Percentiles rank a stretch among this genome's conserved stretches.
Conservation (phyloP, 2,797 vertebrate genomes). For the Chelon auratus region DNA sequence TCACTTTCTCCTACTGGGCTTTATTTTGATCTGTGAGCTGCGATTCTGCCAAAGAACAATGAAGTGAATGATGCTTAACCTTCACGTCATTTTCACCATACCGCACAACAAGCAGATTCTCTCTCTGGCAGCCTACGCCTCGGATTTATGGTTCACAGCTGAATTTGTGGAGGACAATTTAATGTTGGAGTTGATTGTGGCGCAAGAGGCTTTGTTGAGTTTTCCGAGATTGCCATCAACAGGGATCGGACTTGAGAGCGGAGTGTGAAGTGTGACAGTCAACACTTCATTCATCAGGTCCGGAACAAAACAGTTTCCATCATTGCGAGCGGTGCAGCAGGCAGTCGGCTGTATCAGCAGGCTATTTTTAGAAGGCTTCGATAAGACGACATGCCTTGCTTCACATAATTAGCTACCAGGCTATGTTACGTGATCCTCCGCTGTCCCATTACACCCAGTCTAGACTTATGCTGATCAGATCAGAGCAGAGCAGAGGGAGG, state of each 20-base stretch:
- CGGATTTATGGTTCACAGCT: constrained; percentile 18
- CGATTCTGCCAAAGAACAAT: constrained; percentile 37
- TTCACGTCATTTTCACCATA: constrained; percentile 19
- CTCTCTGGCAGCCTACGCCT: constrained; percentile 41
- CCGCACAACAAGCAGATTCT: constrained; percentile 31
- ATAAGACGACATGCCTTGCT: constrained; percentile 78
- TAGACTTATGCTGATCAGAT: constrained; percentile 73
- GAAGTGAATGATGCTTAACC: constrained; percentile 63
- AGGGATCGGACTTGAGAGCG: background rate
- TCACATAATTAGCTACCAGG: constrained; percentile 76
- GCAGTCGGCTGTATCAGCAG: constrained; percentile 56
- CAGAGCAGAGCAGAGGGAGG: constrained; percentile 59
- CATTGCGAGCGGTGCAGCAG: constrained; percentile 46
- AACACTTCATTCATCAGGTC: constrained; percentile 55
- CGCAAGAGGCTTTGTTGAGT: background rate
- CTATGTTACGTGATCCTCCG: constrained; percentile 77
- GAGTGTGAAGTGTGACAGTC: constrained; percentile 48
- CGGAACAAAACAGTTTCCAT: constrained; percentile 65
- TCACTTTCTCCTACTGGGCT: constrained; percentile 33
- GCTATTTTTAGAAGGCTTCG: constrained; percentile 74
- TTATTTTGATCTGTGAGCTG: constrained; percentile 47
- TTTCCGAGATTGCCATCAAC: constrained; percentile 6
- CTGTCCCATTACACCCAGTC: constrained; percentile 69
- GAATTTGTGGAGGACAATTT: constrained; percentile 13
- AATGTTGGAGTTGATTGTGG: background rate